These are phyloP conservation scores for Pterostichus niger DNA, from an alignment of 2,888 invertebrate species.

Conservation along the genomic window DNA sequence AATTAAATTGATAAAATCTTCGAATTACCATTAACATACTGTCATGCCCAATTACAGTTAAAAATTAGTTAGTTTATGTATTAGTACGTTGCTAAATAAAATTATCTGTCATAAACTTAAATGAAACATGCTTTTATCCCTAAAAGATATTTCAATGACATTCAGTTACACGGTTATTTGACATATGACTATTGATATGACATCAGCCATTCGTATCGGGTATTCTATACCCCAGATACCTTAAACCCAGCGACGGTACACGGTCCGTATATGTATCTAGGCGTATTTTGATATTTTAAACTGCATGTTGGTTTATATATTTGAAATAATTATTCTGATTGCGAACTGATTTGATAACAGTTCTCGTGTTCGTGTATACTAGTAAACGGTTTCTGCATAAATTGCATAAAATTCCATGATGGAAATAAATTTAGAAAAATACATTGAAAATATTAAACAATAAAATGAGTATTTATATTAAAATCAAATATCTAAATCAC, in stretches of 20 bases:
- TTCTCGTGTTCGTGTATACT: background rate
- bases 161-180: slow-evolving; percentile 4
- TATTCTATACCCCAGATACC: background rate
- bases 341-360: slow-evolving; percentile 5
- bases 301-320: slow-evolving; percentile 4
- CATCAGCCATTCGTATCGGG: background rate
- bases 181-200: background rate
- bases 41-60: no score
- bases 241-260: slow-evolving; percentile 4
- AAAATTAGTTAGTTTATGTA: no score
- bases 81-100: background rate
- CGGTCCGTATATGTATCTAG: background rate
- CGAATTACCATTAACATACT: no score
- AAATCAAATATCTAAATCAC: no score
- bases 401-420: background rate
- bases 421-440: no score
- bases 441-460: no score
- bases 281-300: slow-evolving; percentile 7
- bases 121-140: background rate
- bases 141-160: slow-evolving; percentile 7
- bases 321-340: slow-evolving; percentile 9
- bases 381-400: background rate
- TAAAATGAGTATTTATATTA: no score
- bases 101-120: slow-evolving; percentile 14
- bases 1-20: no score